phyloP scores from a whole-genome alignment of 2,113 vertebrate species.

The Ochotona princeps region DNA sequence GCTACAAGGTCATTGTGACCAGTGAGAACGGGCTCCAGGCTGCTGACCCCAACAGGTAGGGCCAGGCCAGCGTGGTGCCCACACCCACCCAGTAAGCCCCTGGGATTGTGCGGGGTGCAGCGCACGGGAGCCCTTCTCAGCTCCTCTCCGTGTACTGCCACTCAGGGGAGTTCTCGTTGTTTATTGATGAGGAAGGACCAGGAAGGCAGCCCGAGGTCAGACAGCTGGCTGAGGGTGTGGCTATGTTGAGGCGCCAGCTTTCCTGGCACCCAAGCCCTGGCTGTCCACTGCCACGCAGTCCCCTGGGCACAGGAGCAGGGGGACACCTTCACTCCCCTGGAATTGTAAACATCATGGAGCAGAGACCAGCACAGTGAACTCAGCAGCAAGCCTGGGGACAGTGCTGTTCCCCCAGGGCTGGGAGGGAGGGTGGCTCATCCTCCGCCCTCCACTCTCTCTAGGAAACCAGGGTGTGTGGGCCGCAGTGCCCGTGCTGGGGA shows the following conservation, averaged over 20 bases:
- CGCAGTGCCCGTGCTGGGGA: neutral
- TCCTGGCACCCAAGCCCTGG: too few species aligned
- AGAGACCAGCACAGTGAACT: accelerated
- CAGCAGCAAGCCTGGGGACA: too few species aligned
- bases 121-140: too few species aligned
- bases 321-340: neutral
- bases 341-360: neutral
- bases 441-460: accelerated
- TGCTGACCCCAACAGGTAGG: constrained; percentile 90
- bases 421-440: too few species aligned
- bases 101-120: too few species aligned
- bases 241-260: neutral
- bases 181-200: neutral
- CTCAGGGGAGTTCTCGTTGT: neutral
- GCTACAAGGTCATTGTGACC: constrained; percentile 94
- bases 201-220: neutral
- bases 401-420: too few species aligned
- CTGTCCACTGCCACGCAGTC: accelerated
- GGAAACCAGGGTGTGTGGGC: neutral
- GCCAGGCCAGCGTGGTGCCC: too few species aligned
- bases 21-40: constrained; percentile 90
- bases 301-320: neutral
- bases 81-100: too few species aligned
- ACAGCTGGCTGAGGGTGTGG: too few species aligned
- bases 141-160: too few species aligned